Evolutionary conservation across 2,888 invertebrate genomes (phyloP).

Genomic region (Eristalis intricaria): DNA sequence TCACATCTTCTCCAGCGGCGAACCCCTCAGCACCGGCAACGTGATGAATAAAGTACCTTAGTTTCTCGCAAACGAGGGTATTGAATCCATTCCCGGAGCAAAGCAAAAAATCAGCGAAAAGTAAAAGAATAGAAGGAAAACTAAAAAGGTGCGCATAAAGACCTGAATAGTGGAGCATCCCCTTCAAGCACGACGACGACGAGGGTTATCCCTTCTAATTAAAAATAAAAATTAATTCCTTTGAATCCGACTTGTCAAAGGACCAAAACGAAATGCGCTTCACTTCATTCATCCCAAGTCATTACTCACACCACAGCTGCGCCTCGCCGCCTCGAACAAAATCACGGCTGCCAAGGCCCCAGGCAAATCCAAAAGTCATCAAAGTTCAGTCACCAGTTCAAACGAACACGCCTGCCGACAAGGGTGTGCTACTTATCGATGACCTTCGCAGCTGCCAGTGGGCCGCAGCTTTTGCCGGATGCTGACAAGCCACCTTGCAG

Average conservation of each 20-base stretch:
- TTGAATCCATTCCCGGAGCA: not conserved
- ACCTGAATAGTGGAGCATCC: not conserved
- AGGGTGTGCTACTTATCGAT: slow-evolving; percentile 13
- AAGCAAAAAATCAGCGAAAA: not conserved
- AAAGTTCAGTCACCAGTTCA: not conserved
- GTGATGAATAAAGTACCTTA: not conserved
- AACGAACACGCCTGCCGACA: not conserved
- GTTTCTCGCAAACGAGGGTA: not conserved
- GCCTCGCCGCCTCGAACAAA: not conserved
- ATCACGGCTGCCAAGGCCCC: not conserved
- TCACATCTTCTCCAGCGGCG: too few relatives aligned
- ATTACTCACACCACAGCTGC: not conserved
- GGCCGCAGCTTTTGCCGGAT: not conserved
- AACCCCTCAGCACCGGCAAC: too few relatives aligned
- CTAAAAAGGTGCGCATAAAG: not conserved
- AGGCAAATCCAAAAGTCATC: not conserved
- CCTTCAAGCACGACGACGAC: not conserved
- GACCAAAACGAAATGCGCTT: not conserved
- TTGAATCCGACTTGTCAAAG: not conserved
- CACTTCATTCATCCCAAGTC: slow-evolving; percentile 1
- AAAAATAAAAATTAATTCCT: slow-evolving; percentile 8
- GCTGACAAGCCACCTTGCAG: too few relatives aligned
- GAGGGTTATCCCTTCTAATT: slow-evolving; percentile 8
- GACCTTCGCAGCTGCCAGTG: slow-evolving; percentile 8
- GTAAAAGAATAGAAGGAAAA: too few relatives aligned